Evolutionary conservation across 2,888 invertebrate genomes (phyloP).

Genomic region (Lottia scabra): DNA sequence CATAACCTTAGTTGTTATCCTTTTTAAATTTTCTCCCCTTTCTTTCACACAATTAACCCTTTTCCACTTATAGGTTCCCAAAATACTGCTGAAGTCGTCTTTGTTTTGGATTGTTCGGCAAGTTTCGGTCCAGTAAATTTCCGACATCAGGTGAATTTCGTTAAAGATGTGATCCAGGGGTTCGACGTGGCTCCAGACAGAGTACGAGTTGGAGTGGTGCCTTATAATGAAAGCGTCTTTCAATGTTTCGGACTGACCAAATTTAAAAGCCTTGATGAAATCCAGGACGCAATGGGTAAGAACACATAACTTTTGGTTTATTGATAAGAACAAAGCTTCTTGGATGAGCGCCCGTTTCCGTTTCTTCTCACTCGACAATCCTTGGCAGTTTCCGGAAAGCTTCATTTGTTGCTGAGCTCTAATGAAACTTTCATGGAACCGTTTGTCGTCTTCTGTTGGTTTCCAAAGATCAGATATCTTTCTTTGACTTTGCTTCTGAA

Average conservation of each 20-base stretch:
- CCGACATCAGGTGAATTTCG: slow-evolving; percentile 42
- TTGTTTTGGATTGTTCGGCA: slow-evolving; percentile 50
- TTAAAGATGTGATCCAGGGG: slow-evolving; percentile 41
- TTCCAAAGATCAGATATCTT: no score
- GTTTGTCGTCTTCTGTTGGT: no score
- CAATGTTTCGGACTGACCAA: slow-evolving; percentile 41
- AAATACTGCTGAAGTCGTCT: slow-evolving; percentile 48
- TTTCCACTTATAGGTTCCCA: slow-evolving; percentile 36
- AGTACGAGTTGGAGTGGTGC: slow-evolving; percentile 47
- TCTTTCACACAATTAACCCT: background rate
- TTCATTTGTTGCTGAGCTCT: no score
- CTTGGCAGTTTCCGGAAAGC: no score
- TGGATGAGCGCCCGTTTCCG: no score
- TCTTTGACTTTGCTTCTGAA: no score
- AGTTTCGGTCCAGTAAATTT: slow-evolving; percentile 42
- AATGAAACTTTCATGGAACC: no score
- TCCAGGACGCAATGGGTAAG: slow-evolving; percentile 44
- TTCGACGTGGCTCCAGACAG: slow-evolving; percentile 45
- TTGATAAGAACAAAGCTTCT: no score
- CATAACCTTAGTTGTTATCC: no score
- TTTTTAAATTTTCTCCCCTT: no score
- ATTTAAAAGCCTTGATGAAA: slow-evolving; percentile 31
- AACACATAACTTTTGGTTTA: no score
- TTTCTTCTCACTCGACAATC: no score
- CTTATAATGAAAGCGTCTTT: slow-evolving; percentile 45